Conservation (phyloP, 1,140 invertebrate genomes). For the Amphibalanus amphitrite region DNA sequence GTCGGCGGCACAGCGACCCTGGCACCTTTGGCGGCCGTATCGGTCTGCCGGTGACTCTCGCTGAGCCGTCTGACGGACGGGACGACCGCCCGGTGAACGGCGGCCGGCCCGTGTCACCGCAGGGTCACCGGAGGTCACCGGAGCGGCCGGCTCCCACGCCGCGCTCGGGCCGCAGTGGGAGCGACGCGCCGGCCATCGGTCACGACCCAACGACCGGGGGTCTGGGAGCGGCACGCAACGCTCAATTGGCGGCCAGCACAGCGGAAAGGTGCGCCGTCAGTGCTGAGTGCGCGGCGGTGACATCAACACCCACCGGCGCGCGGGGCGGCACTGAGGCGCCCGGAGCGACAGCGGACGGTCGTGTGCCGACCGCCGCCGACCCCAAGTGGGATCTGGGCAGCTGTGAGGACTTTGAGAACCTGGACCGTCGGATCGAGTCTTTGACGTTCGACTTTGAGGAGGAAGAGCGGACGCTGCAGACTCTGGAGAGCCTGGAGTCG, state of each 20-base stretch:
- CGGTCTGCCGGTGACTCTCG: neutral
- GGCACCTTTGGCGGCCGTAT: too few species aligned
- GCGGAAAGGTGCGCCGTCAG: neutral
- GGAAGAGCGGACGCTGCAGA: neutral
- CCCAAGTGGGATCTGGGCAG: neutral
- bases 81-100: neutral
- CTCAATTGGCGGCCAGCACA: neutral
- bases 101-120: too few species aligned
- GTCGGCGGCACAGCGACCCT: neutral
- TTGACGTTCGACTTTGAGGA: constrained; percentile 2
- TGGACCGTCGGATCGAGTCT: constrained; percentile 1
- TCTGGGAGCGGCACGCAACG: neutral
- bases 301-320: too few species aligned
- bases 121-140: too few species aligned
- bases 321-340: neutral
- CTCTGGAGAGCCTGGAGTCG: neutral
- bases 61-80: too few species aligned
- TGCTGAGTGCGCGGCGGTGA: neutral
- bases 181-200: neutral
- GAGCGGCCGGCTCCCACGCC: neutral
- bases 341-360: too few species aligned
- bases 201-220: neutral
- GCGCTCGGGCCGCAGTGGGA: neutral
- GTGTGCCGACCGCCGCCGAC: neutral
- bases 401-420: constrained; percentile 3